These are phyloP conservation scores for Platyrinchus mystaceus DNA, from an alignment of 2,797 vertebrate species.

Conservation along the genomic window DNA sequence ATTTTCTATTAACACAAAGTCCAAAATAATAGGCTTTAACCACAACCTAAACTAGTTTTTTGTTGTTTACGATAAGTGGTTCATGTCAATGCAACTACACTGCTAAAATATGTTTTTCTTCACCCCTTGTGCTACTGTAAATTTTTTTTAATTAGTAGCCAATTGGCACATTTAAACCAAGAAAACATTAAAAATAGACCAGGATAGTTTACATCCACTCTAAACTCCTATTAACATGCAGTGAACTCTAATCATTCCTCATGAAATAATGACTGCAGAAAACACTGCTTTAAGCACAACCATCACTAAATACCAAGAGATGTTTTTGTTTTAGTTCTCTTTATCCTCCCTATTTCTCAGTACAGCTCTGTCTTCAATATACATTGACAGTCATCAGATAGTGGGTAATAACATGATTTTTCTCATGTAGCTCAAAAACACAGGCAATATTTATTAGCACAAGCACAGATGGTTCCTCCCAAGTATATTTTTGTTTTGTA, in stretches of 20 bases:
- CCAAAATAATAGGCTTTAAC: not conserved
- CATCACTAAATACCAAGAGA: not conserved
- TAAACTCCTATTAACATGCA: not conserved
- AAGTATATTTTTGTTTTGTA: not conserved
- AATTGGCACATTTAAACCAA: not conserved
- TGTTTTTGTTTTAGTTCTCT: not conserved
- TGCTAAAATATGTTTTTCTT: not conserved
- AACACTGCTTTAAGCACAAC: not conserved
- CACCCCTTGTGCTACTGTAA: not conserved
- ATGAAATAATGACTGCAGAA: not conserved
- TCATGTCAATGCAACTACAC: not conserved
- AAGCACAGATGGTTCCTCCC: not conserved
- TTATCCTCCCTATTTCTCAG: not conserved
- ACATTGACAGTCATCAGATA: not conserved
- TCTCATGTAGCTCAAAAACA: not conserved
- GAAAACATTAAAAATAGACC: not conserved
- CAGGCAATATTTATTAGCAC: not conserved
- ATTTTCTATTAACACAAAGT: not conserved
- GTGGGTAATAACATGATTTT: not conserved
- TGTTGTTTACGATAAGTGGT: not conserved
- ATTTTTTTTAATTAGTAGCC: not conserved
- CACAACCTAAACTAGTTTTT: not conserved
- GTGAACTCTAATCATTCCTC: not conserved
- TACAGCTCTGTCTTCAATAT: not conserved
- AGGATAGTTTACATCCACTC: not conserved